Evolutionary conservation across 2,797 vertebrate species (phyloP).

Genomic region (Phataginus tetradactyla): DNA sequence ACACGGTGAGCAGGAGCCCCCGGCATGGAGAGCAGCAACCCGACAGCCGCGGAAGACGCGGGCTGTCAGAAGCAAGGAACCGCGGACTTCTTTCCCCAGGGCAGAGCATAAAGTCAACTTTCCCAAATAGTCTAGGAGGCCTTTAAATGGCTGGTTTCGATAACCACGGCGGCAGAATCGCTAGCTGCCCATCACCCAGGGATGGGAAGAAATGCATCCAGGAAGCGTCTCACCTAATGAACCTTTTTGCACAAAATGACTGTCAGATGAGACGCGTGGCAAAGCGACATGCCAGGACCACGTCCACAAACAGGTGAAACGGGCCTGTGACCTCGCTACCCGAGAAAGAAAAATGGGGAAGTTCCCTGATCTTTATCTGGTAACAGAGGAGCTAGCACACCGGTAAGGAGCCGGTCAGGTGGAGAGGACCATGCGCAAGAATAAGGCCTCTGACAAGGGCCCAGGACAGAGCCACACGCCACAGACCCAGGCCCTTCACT

Average conservation of each 20-base stretch:
- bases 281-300: background rate
- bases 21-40: fast-evolving
- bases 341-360: background rate
- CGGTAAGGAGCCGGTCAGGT: too few relatives aligned
- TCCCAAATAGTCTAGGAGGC: too few relatives aligned
- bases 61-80: background rate
- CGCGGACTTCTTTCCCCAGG: background rate
- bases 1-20: background rate
- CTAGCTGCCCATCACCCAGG: background rate
- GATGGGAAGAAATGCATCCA: background rate
- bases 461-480: too few relatives aligned
- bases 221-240: fast-evolving
- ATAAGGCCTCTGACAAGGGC: too few relatives aligned
- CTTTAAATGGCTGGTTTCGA: background rate
- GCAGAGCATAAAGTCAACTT: fast-evolving
- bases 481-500: too few relatives aligned
- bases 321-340: background rate
- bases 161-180: background rate
- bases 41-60: background rate
- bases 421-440: too few relatives aligned
- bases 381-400: background rate
- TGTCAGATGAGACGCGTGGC: too few relatives aligned
- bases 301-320: background rate
- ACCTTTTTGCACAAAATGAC: background rate
- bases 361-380: background rate